Evolutionary conservation across 2,113 vertebrate species (phyloP), one percentile per base, ranked within the genome.

Genomic region (Gambusia affinis): DNA sequence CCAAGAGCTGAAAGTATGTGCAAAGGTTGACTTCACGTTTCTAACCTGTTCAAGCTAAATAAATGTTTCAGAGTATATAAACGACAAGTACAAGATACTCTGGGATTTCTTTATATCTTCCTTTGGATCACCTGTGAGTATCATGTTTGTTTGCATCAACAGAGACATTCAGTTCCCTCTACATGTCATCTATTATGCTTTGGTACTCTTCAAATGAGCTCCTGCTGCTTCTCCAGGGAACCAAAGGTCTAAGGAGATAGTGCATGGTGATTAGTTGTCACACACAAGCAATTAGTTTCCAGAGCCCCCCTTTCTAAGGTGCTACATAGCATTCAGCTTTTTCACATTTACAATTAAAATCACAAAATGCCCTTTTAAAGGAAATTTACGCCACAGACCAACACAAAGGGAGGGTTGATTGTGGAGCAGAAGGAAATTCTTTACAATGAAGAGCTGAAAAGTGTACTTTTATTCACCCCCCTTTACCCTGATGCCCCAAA

Each of bases 261-360:
- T 14, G 12, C 75, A 27, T 67, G 68, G 60, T 66, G 73, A 76
- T 81, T 84, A 76, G 75, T 67, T n/a, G 30, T 64, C 61, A 63
- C 29, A 31, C 84, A 81, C 60, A 74, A 82, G 81, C 67, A 75
- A 22, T 72, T 70, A 60, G 83, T 85, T 88, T 82, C 83, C 60
- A 77, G 70, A 31, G 61, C 72, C 57, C 61, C 71, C 60, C 78
- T 51, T 78, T 69, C 60, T 19, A 82, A n/a, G 31, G 60, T 37
- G 42, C 6, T 17, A 15, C 17, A 24, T 15, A 54, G 22, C 51
- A 8, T 22, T n/a, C 8, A 57, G 8, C 51, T 17, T 54, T 54
- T 54, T 54, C 47, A 57, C 17, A 47, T 47, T 47, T 47, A 10
- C 51, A 57, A 57, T 24, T n/a, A 57, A 8, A 57, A 57, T 10